Percentiles rank a stretch among this genome's conserved stretches.
phyloP scores from a whole-genome alignment of 2,797 vertebrate species.

The Valencia hispanica region DNA sequence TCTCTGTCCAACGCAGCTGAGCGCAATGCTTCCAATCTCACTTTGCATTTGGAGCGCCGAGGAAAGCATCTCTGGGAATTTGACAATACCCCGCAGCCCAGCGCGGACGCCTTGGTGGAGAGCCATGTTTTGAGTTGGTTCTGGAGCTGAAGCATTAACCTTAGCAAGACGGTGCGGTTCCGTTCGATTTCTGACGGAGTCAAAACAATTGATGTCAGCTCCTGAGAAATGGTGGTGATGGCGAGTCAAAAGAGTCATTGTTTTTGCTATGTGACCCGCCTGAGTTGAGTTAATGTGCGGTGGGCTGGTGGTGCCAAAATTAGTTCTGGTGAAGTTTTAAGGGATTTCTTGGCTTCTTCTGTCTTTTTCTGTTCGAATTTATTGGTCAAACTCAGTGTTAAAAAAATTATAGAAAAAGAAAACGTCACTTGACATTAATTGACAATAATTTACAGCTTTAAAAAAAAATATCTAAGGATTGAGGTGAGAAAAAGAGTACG shows the following conservation, averaged over 20 bases:
- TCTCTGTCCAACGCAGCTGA: slow-evolving; percentile 60
- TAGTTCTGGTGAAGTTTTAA: slow-evolving; percentile 30
- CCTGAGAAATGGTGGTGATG: slow-evolving; percentile 50
- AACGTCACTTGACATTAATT: slow-evolving; percentile 39
- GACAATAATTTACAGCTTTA: slow-evolving; percentile 32
- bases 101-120: slow-evolving; percentile 54
- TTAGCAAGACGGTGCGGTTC: slow-evolving; percentile 52
- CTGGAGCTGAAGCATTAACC: slow-evolving; percentile 58
- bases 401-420: slow-evolving; percentile 26
- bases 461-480: background rate
- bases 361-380: slow-evolving; percentile 15
- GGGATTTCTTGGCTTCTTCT: slow-evolving; percentile 25
- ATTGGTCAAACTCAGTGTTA: slow-evolving; percentile 21
- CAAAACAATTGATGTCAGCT: slow-evolving; percentile 72
- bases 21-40: slow-evolving; percentile 56
- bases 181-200: slow-evolving; percentile 67
- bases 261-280: slow-evolving; percentile 38
- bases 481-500: background rate
- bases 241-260: slow-evolving; percentile 46
- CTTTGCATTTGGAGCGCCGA: slow-evolving; percentile 50
- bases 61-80: slow-evolving; percentile 68
- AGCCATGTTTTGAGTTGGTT: slow-evolving; percentile 71
- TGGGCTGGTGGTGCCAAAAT: slow-evolving; percentile 24
- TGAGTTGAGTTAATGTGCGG: slow-evolving; percentile 22
- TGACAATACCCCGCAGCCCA: slow-evolving; percentile 50